Percentiles rank a stretch among this genome's conserved stretches.
Conservation (phyloP, 2,797 vertebrate species). For the Threskiornis aethiopicus region DNA sequence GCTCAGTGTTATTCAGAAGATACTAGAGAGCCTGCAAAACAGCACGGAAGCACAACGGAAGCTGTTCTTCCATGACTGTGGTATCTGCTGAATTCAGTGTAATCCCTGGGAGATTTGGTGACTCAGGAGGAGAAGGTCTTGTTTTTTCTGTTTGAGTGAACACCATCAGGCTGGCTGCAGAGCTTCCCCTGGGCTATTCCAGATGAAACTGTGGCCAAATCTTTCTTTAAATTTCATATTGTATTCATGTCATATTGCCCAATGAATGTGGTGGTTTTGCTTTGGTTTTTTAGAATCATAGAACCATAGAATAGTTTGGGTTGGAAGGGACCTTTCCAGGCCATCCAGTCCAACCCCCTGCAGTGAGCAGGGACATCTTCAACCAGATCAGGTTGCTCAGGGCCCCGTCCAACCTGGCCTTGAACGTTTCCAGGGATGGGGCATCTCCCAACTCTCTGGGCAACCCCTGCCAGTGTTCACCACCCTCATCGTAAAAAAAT, state of each 20-base stretch:
- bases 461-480: neutral
- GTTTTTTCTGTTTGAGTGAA: neutral
- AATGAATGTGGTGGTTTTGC: neutral
- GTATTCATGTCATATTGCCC: neutral
- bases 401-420: neutral
- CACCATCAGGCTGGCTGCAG: neutral
- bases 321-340: neutral
- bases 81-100: neutral
- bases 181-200: neutral
- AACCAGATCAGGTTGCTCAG: neutral
- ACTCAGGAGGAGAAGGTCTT: neutral
- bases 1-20: neutral
- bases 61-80: neutral
- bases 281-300: neutral
- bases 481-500: rapidly evolving
- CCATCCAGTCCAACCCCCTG: neutral
- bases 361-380: neutral
- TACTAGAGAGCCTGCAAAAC: neutral
- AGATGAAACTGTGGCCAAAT: neutral
- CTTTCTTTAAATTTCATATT: neutral
- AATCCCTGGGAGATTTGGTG: neutral
- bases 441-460: neutral
- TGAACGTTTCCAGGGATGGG: neutral
- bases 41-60: neutral
- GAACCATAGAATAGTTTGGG: neutral